Percentiles rank a stretch among this genome's conserved stretches.
phyloP scores from a whole-genome alignment of 2,888 invertebrate genomes.

The Athalia circularis region DNA sequence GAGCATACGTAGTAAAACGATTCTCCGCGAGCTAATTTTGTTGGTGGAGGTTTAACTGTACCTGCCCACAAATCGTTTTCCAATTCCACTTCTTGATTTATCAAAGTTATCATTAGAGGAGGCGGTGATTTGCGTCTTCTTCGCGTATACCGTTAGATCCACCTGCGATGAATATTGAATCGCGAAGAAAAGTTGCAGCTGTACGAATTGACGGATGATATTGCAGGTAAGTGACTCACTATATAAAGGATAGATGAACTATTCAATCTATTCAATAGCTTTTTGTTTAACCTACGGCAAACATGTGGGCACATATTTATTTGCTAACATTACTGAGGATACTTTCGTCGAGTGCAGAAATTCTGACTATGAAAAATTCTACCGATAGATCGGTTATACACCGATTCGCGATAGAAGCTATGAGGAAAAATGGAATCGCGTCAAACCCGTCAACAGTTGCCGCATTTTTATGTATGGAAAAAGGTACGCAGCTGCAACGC shows the following conservation, averaged over 20 bases:
- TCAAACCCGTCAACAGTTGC: slow-evolving; percentile 55
- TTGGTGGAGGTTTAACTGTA: not conserved
- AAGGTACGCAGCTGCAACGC: slow-evolving; percentile 50
- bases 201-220: not conserved
- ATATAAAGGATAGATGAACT: not conserved
- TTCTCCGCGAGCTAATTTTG: no score
- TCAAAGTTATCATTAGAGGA: slow-evolving; percentile 1
- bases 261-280: not conserved
- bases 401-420: slow-evolving; percentile 16
- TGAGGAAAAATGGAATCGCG: slow-evolving; percentile 12
- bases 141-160: not conserved
- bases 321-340: not conserved
- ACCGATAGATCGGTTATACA: not conserved
- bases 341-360: not conserved
- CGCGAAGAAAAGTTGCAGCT: not conserved
- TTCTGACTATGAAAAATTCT: not conserved
- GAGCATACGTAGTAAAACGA: no score
- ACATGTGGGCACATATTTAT: not conserved
- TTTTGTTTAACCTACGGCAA: not conserved
- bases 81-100: not conserved
- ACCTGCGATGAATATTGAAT: slow-evolving; percentile 22
- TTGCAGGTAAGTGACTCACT: not conserved
- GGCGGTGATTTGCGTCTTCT: slow-evolving; percentile 3
- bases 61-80: slow-evolving; percentile 10
- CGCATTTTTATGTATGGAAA: slow-evolving; percentile 55